phyloP scores from a whole-genome alignment of 2,888 invertebrate genomes.

The Ptychoptera albimana region DNA sequence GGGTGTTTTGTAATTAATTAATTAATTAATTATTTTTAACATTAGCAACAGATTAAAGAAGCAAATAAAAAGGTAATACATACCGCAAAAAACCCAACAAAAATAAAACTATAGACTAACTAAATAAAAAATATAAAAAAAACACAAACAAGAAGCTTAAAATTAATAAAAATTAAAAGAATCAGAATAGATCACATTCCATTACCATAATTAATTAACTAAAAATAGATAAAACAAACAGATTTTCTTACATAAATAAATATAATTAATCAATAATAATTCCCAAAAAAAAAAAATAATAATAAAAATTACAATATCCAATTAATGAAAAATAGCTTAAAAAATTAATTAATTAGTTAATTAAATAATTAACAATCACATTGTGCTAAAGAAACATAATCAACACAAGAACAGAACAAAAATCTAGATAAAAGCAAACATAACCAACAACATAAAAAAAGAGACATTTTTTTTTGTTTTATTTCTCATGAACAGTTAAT shows the following conservation, averaged over 20 bases:
- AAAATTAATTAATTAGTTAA: neutral
- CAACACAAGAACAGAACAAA: neutral
- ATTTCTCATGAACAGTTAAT: conserved; percentile 1
- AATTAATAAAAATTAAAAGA: too few relatives aligned
- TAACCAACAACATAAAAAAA: conserved; percentile 4
- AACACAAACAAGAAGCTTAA: too few relatives aligned
- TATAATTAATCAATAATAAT: neutral
- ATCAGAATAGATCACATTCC: too few relatives aligned
- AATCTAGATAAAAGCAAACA: conserved; percentile 1
- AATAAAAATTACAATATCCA: neutral
- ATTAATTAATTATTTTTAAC: too few relatives aligned
- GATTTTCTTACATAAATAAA: neutral
- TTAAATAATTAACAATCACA: neutral
- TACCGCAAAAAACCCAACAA: too few relatives aligned
- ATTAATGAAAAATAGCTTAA: neutral
- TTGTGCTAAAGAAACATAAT: neutral
- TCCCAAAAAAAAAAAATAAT: neutral
- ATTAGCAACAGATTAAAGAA: too few relatives aligned
- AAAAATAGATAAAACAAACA: neutral
- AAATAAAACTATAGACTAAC: too few relatives aligned
- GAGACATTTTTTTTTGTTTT: too few relatives aligned
- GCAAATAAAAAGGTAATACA: too few relatives aligned
- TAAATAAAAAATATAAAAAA: too few relatives aligned
- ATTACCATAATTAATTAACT: too few relatives aligned
- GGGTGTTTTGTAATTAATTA: too few relatives aligned